A percentile compares a stretch with the other conserved stretches of the same genome.
Evolutionary conservation across 2,797 vertebrate species (phyloP).

Genomic region (Silurus aristotelis): DNA sequence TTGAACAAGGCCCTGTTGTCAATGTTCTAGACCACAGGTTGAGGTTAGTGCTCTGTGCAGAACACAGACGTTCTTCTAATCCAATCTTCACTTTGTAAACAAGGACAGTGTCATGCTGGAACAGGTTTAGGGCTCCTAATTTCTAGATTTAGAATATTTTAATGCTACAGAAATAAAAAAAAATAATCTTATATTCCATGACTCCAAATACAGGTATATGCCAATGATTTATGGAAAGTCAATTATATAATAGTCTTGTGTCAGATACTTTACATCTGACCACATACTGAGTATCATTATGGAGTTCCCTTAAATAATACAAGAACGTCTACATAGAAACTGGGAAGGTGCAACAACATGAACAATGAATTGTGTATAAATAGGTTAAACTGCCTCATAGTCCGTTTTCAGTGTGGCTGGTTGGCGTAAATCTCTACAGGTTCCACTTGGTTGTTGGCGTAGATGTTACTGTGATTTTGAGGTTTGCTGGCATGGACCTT

Average conservation of each 20-base stretch:
- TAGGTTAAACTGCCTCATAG: neutral
- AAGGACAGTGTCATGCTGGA: neutral
- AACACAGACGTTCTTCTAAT: neutral
- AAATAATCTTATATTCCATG: too few relatives aligned
- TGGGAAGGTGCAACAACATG: neutral
- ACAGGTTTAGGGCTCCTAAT: neutral
- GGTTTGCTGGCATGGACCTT: neutral
- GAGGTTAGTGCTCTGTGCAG: neutral
- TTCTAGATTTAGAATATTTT: neutral
- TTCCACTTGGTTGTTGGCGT: neutral
- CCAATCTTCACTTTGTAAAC: neutral
- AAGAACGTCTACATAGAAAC: neutral
- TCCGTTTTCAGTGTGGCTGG: neutral
- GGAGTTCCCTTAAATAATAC: neutral
- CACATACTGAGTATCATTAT: neutral
- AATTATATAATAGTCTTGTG: too few relatives aligned
- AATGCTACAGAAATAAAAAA: neutral
- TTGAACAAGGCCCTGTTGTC: neutral
- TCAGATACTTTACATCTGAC: too few relatives aligned
- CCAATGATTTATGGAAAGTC: too few relatives aligned
- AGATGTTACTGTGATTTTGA: constrained; percentile 10
- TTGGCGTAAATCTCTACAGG: neutral
- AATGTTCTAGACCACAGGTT: neutral
- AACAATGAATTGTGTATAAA: neutral
- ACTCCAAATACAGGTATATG: too few relatives aligned